Evolutionary conservation across 2,797 vertebrate genomes (phyloP).

Genomic region (Eulemur mongoz): DNA sequence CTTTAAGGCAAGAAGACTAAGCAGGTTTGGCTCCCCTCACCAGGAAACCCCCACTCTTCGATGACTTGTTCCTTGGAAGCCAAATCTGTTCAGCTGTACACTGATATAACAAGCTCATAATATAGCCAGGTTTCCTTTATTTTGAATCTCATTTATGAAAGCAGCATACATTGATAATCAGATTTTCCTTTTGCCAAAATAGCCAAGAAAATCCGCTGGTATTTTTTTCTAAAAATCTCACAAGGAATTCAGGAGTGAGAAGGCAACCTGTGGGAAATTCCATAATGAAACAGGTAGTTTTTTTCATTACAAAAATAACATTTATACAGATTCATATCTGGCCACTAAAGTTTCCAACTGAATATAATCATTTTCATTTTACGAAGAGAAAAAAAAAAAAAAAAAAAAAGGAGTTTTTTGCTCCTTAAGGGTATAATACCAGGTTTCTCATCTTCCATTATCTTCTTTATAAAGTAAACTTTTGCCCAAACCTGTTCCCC

Average conservation of each 20-base stretch:
- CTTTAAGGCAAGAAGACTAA: neutral
- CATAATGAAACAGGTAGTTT: neutral
- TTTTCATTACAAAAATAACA: neutral
- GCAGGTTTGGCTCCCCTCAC: neutral
- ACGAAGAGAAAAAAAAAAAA: neutral
- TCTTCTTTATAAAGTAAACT: neutral
- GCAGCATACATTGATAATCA: neutral
- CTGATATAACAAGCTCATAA: neutral
- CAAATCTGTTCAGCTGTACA: neutral
- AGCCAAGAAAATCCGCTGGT: neutral
- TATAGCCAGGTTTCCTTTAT: neutral
- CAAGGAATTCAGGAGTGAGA: neutral
- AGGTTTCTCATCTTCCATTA: neutral
- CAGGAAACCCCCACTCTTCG: neutral
- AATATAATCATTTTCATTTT: neutral
- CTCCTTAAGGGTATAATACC: neutral
- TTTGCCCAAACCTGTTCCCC: neutral
- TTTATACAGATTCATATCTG: neutral
- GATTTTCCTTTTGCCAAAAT: neutral
- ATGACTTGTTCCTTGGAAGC: neutral
- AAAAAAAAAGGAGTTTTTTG: neutral
- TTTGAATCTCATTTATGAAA: neutral
- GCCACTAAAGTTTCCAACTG: neutral
- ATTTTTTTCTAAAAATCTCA: constrained; percentile 8
- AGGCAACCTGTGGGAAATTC: neutral